These are phyloP conservation scores for Apodemia zela DNA, from an alignment of 2,888 invertebrate species.

Conservation along the genomic window DNA sequence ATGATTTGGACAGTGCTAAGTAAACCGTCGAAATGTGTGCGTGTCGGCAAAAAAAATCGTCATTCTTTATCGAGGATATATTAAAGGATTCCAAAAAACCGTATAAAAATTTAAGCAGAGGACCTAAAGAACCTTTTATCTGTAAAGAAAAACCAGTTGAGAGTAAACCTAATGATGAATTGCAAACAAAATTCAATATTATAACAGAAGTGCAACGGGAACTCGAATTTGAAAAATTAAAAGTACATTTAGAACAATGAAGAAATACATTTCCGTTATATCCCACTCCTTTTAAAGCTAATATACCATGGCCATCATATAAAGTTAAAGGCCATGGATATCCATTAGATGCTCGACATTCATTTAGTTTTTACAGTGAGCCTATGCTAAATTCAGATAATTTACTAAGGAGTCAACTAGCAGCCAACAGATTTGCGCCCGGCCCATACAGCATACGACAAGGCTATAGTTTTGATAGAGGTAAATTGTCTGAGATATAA, in stretches of 20 bases:
- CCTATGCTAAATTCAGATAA: conserved; percentile 55
- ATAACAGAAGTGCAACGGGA: conserved; percentile 48
- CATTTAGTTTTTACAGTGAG: conserved; percentile 59
- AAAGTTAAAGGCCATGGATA: conserved; percentile 47
- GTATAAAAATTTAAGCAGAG: conserved; percentile 50
- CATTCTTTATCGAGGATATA: conserved; percentile 69
- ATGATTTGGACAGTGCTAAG: conserved; percentile 62
- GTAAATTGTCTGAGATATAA: conserved; percentile 40
- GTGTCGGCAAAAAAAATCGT: conserved; percentile 65
- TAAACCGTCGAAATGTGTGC: conserved; percentile 64
- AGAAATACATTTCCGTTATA: conserved; percentile 63
- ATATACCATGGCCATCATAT: conserved; percentile 48
- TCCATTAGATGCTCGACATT: conserved; percentile 39
- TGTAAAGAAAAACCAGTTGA: conserved; percentile 36
- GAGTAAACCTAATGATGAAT: conserved; percentile 17
- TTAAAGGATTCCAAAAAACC: conserved; percentile 54
- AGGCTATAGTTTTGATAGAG: conserved; percentile 63
- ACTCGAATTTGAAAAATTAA: conserved; percentile 42
- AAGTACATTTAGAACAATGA: conserved; percentile 49
- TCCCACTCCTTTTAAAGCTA: conserved; percentile 60
- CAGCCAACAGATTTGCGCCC: conserved; percentile 52
- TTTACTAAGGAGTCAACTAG: conserved; percentile 56
- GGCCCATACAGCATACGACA: conserved; percentile 56
- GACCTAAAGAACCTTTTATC: conserved; percentile 47
- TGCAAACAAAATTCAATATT: conserved; percentile 41